Evolutionary conservation across 2,797 vertebrate genomes (phyloP), one percentile per base, ranked within the genome.

Genomic region (Muraenolepis orangiensis): DNA sequence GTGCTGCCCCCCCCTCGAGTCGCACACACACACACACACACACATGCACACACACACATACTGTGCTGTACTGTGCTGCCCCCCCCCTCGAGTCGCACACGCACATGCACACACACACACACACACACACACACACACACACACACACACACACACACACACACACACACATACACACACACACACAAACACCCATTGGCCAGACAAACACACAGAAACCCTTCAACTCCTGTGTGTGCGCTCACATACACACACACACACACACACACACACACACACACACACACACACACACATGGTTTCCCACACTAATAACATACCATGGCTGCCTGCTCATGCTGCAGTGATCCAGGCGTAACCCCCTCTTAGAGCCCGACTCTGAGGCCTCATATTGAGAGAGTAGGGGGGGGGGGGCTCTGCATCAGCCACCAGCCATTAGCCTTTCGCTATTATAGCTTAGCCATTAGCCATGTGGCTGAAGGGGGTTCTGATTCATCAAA

Each of bases 401-500:
- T 23, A 74, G 66, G 79, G 57, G 78, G 77, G 77, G 82, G 82
- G 81, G 81, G 75, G n/a, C n/a, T n/a, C 79, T 81, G 84, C 78
- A 73, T 82, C 85, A 85, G 82, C 86, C 85, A 89, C 88, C 87
- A 81, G 84, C 83, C 38, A 80, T 46, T 46, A 46, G 42, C 42
- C 42, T 46, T 51, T 51, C 20, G 46, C 46, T 51, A n/a, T 51
- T 51, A 51, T 51, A 51, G 46, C 46, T 4, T 18, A 46, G 14
- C 14, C 42, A 46, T 51, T 51, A 51, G 46, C 46, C 18, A n/a
- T 51, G 46, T 76, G 86, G 80, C 71, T 74, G 71, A 72, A 74
- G 73, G 76, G 89, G 8, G 4, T 51, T 51, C 85, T 86, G 85
- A 83, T 85, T 84, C 81, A 84, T 90, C 85, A 91, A 89, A 88